Evolutionary conservation across 2,113 vertebrate species (phyloP).

Genomic region (Taxidea taxus): DNA sequence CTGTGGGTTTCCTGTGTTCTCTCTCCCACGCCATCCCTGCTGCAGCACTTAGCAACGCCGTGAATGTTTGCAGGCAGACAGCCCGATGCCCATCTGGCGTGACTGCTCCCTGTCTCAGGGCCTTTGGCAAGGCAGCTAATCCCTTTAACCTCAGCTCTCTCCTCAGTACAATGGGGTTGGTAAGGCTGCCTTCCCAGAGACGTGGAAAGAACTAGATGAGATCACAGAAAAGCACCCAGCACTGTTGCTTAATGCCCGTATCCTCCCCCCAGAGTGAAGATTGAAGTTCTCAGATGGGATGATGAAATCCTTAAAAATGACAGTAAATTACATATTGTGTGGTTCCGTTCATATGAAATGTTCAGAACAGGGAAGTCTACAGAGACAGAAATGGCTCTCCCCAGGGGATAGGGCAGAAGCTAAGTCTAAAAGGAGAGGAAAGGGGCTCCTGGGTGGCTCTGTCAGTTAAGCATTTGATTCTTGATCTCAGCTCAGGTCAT

Average conservation of each 20-base stretch:
- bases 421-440: neutral
- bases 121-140: neutral
- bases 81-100: fast-evolving
- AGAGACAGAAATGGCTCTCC: too few relatives aligned
- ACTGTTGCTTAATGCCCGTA: too few relatives aligned
- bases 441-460: neutral
- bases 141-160: neutral
- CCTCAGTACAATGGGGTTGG: neutral
- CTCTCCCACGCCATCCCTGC: fast-evolving
- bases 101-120: fast-evolving
- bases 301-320: neutral
- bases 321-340: neutral
- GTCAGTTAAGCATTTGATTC: neutral
- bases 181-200: neutral
- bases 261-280: neutral
- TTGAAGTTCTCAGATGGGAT: neutral
- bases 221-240: neutral
- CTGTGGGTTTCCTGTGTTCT: fast-evolving
- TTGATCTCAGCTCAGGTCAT: neutral
- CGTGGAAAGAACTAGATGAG: neutral
- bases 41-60: neutral
- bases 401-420: too few relatives aligned
- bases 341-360: neutral
- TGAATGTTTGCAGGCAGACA: neutral
- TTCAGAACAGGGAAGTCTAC: neutral